Conservation (phyloP, 2,888 invertebrate species). For the Leucoptera coffeella region DNA sequence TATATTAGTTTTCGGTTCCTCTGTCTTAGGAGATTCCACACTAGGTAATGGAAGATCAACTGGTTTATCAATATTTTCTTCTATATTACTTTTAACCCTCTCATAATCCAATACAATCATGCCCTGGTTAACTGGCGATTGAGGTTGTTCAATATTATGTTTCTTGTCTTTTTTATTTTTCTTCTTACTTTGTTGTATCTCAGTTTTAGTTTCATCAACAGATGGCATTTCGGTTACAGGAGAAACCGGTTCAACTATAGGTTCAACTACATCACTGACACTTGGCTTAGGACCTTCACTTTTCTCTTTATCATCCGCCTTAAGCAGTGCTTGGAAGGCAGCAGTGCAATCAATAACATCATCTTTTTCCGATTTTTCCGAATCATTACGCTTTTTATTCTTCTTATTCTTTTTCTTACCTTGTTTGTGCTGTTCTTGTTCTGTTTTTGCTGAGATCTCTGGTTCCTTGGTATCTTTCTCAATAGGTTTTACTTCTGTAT, state of each 20-base stretch:
- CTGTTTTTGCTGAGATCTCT: constrained; percentile 1
- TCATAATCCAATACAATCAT: too few species aligned
- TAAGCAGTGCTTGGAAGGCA: constrained; percentile 16
- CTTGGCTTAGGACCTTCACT: constrained; percentile 3
- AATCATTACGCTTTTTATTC: constrained; percentile 20
- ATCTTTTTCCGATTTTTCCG: constrained; percentile 24
- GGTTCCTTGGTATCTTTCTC: not conserved
- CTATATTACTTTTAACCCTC: too few species aligned
- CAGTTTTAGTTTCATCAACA: constrained; percentile 4
- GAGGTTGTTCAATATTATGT: constrained; percentile 3
- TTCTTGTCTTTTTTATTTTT: constrained; percentile 4
- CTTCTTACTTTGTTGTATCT: constrained; percentile 6
- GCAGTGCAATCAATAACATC: constrained; percentile 21
- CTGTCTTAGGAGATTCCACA: too few species aligned
- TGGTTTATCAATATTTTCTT: too few species aligned
- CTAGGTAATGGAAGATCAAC: too few species aligned
- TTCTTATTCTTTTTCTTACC: constrained; percentile 35
- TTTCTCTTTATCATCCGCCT: constrained; percentile 9
- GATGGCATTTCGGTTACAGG: constrained; percentile 5
- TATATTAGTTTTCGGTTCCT: too few species aligned
- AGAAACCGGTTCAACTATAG: too few species aligned
- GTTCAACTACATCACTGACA: not conserved
- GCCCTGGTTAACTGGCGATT: too few species aligned
- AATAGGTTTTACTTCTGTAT: constrained; percentile 1
- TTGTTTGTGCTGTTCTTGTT: constrained; percentile 14